Percentiles rank a stretch among this genome's conserved stretches.
These are phyloP conservation scores for Hesperia comma DNA, from an alignment of 2,888 invertebrate genomes.

Conservation along the genomic window DNA sequence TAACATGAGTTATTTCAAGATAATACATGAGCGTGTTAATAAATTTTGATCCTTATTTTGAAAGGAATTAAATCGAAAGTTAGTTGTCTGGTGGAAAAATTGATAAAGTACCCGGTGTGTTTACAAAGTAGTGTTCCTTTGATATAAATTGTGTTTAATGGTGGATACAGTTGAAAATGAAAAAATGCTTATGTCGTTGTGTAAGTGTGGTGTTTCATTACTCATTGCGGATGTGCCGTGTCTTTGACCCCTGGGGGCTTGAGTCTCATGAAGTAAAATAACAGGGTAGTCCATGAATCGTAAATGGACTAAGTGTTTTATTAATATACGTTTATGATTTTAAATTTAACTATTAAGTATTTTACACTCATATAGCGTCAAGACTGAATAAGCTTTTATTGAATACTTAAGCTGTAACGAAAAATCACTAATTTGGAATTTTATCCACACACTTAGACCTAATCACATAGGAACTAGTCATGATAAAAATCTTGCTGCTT, in stretches of 20 bases:
- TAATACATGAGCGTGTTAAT: background rate
- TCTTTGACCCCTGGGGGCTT: background rate
- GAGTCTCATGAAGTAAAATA: background rate
- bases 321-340: no score
- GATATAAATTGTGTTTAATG: slow-evolving; percentile 3
- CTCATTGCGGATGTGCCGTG: background rate
- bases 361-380: no score
- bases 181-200: background rate
- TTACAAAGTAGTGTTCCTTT: background rate
- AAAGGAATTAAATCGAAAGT: background rate
- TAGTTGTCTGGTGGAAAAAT: background rate
- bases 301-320: no score
- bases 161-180: slow-evolving; percentile 5
- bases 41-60: background rate
- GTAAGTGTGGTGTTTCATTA: background rate
- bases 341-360: background rate
- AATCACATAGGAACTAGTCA: no score
- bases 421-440: no score
- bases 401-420: no score
- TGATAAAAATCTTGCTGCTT: no score
- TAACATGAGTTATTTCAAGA: background rate
- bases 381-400: no score
- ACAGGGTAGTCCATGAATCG: background rate
- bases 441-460: no score
- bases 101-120: slow-evolving; percentile 16